These are phyloP conservation scores for Gymnodraco acuticeps DNA, from an alignment of 2,797 vertebrate species.

Conservation along the genomic window DNA sequence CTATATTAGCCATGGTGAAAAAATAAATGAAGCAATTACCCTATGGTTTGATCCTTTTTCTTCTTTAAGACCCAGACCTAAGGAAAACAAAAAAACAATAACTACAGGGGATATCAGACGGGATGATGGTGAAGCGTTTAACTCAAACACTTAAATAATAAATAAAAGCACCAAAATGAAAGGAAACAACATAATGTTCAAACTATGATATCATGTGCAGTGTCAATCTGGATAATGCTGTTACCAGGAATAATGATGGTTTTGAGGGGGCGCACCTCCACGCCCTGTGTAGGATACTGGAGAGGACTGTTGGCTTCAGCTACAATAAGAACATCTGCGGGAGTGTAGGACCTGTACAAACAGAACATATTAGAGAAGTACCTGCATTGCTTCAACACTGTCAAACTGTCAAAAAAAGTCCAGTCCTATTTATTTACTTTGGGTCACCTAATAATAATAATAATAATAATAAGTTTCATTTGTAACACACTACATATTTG, in stretches of 20 bases:
- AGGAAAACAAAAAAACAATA: neutral
- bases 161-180: neutral
- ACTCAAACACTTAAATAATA: neutral
- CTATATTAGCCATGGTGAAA: neutral
- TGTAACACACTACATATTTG: too few species aligned
- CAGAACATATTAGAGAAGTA: slow-evolving; percentile 7
- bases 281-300: slow-evolving; percentile 91
- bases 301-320: slow-evolving; percentile 91
- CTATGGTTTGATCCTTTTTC: slow-evolving; percentile 53
- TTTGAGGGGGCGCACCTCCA: slow-evolving; percentile 89
- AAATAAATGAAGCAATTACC: slow-evolving; percentile 60
- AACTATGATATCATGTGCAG: neutral
- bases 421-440: neutral
- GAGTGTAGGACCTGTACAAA: slow-evolving; percentile 79
- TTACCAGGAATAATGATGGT: slow-evolving; percentile 91
- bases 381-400: neutral
- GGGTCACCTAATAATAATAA: neutral
- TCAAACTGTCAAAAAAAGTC: too few species aligned
- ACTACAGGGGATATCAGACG: neutral
- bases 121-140: too few species aligned
- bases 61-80: slow-evolving; percentile 83
- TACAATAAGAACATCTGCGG: slow-evolving; percentile 86
- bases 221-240: neutral
- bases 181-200: neutral
- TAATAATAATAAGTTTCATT: too few species aligned